Conservation (phyloP, 2,888 invertebrate species). For the Capitulum mitella region DNA sequence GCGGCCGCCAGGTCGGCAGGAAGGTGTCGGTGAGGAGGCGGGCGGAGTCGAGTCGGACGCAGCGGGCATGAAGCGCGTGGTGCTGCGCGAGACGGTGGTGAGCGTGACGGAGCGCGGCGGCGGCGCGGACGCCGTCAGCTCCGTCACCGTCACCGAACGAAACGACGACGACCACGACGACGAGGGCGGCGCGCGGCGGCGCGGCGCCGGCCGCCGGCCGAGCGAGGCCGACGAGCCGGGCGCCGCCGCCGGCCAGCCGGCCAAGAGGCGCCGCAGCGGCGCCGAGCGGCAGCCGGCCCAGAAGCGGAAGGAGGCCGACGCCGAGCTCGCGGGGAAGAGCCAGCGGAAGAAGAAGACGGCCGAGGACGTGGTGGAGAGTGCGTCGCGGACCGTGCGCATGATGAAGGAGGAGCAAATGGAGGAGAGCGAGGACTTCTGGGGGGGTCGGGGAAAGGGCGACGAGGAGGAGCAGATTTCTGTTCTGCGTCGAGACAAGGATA, state of each 20-base stretch:
- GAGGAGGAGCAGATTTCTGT: not conserved
- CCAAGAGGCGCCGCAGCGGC: not conserved
- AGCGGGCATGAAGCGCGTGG: conserved; percentile 32
- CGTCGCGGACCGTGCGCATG: not conserved
- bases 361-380: not conserved
- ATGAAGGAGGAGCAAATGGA: not conserved
- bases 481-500: too few relatives aligned
- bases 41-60: conserved; percentile 28
- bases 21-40: conserved; percentile 31
- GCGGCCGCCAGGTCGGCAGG: conserved; percentile 28
- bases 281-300: not conserved
- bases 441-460: not conserved
- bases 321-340: not conserved
- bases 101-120: conserved; percentile 56
- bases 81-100: conserved; percentile 31
- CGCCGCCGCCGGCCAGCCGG: not conserved
- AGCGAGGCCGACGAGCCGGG: not conserved
- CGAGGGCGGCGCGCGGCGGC: not conserved
- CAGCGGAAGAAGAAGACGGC: not conserved
- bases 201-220: not conserved
- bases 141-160: conserved; percentile 20
- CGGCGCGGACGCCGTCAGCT: conserved; percentile 64
- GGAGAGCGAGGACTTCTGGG: not conserved
- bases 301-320: not conserved
- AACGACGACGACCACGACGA: not conserved